Evolutionary conservation across 2,113 vertebrate genomes (phyloP), one percentile per base, ranked within the genome.

Genomic region (Petrocephalus microphthalmus): DNA sequence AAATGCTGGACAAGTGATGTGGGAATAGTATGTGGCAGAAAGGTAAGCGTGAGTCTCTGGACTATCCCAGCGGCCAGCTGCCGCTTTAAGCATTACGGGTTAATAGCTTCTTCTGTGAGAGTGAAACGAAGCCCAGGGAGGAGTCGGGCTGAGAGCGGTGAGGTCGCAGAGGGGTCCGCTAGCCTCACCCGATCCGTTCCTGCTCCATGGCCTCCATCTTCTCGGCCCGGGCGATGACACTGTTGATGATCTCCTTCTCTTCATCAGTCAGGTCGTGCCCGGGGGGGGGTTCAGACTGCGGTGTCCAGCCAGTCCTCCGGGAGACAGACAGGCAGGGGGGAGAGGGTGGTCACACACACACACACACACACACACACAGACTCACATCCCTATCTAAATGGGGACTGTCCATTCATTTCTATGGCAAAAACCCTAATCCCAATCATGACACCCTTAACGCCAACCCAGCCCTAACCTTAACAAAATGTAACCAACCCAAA

Each of bases 171-270:
- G 5, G 17, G 13, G 22, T 6, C 17, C 15, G 13, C 82, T 49
- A 20, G 2, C 64, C 96, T 96, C 90, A 99, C 98, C 97, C 97
- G 0, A 99, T 99, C 64, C 98, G 95, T 87, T 98, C 97, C 93
- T 99, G 97, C 92, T 99, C 98, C 98, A 99, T 97, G 90, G 96
- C 96, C 90, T 99, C 98, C 98, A 99, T 99, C 92, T 99, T 99
- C 94, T 98, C 97, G 0, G 98, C 98, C 0, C 98, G 95, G 29
- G 96, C 97, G 0, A 99, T 99, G 89, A 99, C 98, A 0, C 91
- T 89, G 94, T 99, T 99, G 93, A 99, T 99, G 88, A 99, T 98
- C 91, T 98, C 98, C 92, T 99, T 99, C 94, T 99, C 98, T 91
- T 99, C 98, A 0, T 99, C 97, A 0, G 97, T 99, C 93, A 99